phyloP scores from a whole-genome alignment of 2,113 vertebrate species.

The Pomatostomus ruficeps region DNA sequence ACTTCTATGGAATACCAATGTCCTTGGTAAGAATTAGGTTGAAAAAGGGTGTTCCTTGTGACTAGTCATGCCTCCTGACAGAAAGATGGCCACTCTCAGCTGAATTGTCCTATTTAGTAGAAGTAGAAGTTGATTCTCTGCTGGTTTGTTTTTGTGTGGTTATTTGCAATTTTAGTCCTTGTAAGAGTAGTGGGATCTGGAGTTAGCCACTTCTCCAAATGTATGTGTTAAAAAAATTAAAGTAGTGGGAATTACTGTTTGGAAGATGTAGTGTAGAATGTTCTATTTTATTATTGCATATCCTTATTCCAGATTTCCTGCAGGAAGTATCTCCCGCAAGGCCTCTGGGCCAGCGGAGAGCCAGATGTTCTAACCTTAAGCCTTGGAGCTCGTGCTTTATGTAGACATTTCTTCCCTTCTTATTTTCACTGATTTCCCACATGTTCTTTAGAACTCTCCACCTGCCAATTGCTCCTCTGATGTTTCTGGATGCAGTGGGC shows the following conservation, averaged over 20 bases:
- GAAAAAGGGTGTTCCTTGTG: neutral
- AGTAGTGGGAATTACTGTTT: neutral
- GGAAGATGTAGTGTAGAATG: neutral
- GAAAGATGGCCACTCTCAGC: neutral
- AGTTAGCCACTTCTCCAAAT: neutral
- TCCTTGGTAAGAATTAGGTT: neutral
- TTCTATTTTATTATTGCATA: neutral
- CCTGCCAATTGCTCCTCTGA: neutral
- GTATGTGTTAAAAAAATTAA: neutral
- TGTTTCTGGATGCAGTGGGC: neutral
- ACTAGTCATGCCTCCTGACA: neutral
- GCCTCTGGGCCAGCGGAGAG: neutral
- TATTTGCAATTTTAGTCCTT: neutral
- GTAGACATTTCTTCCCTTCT: neutral
- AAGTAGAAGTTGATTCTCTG: neutral
- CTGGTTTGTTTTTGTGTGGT: neutral
- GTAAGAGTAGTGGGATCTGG: neutral
- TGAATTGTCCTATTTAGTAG: neutral
- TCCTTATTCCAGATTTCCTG: conserved; percentile 5
- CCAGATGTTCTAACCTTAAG: conserved; percentile 5
- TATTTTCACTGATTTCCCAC: neutral
- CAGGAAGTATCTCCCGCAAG: conserved; percentile 18
- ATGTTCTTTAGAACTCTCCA: neutral
- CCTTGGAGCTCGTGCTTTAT: neutral
- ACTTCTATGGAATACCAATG: neutral